phyloP scores from a whole-genome alignment of 2,888 invertebrate species.

The Eucera pruinosa region DNA sequence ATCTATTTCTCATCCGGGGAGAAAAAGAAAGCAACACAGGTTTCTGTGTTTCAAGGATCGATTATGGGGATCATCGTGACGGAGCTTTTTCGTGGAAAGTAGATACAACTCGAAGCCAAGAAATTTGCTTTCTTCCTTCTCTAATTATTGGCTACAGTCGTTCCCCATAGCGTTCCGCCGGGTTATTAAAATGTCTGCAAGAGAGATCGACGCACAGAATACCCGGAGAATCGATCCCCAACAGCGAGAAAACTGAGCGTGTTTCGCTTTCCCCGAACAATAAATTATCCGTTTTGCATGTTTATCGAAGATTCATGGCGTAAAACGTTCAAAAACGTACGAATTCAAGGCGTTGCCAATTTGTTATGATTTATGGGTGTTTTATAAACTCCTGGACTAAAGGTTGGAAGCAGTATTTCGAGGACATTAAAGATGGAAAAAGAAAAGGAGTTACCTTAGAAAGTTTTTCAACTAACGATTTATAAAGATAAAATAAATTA shows the following conservation, averaged over 20 bases:
- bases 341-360: not conserved
- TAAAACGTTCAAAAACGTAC: constrained; percentile 7
- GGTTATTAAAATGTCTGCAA: constrained; percentile 46
- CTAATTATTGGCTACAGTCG: constrained; percentile 34
- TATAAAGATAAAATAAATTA: too few relatives aligned
- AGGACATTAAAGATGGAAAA: too few relatives aligned
- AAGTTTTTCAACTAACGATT: too few relatives aligned
- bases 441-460: too few relatives aligned
- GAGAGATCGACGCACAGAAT: not conserved
- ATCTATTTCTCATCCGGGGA: constrained; percentile 24
- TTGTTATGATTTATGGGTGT: too few relatives aligned
- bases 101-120: constrained; percentile 22
- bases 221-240: not conserved
- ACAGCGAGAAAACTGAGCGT: constrained; percentile 7
- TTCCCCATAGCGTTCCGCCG: not conserved
- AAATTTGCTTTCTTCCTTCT: constrained; percentile 8
- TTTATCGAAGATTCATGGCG: constrained; percentile 20
- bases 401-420: too few relatives aligned
- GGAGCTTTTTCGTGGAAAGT: constrained; percentile 38
- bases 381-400: too few relatives aligned
- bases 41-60: not conserved
- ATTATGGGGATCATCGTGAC: constrained; percentile 46
- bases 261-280: constrained; percentile 6
- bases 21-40: not conserved
- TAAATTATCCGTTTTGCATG: constrained; percentile 37